Evolutionary conservation across 2,888 invertebrate species (phyloP), one percentile per base, ranked within the genome.

Genomic region (Nomada hirtipes): DNA sequence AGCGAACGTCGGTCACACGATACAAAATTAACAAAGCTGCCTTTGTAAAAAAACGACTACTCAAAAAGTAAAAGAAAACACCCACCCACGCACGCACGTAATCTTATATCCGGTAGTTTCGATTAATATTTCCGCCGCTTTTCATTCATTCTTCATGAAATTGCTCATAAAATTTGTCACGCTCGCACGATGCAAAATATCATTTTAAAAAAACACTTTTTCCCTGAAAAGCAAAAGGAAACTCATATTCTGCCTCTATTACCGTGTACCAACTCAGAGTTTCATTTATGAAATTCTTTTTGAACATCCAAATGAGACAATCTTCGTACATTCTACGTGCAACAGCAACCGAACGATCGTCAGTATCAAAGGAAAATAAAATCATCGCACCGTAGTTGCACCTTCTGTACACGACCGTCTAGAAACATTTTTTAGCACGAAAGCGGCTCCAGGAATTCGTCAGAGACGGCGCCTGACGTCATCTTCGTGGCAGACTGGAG

Each of bases 401-500:
- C n/a, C 29, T n/a, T 3, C 50, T 29, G 29, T n/a, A 20, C 26
- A 13, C 20, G 2, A 1, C 29, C 2, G 1, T 10, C 2, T 0
- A 52, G 57, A 65, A 64, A 29, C 60, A 63, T 76, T 67, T 76
- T 36, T 42, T 69, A 42, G 42, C 67, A 52, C 23, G 67, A 81
- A 53, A 76, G 26, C 65, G 75, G 26, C 82, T 81, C 71, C 71
- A 76, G 71, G 82, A 82, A 82, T 82, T 82, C 76, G 67, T 80
- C 67, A 76, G 76, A 63, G 76, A 57, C 81, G 64, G 50, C 76
- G 75, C 20, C 78, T 88, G 88, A 88, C 88, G 88, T 86, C 88
- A 88, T 67, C 86, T 72, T 76, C 82, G 86, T 86, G 77, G 53
- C 82, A 68, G 70, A 76, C 79, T 88, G 89, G 90, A 90, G 89